Evolutionary conservation across 2,113 vertebrate species (phyloP).

Genomic region (Pseudorhombus dupliciocellatus): DNA sequence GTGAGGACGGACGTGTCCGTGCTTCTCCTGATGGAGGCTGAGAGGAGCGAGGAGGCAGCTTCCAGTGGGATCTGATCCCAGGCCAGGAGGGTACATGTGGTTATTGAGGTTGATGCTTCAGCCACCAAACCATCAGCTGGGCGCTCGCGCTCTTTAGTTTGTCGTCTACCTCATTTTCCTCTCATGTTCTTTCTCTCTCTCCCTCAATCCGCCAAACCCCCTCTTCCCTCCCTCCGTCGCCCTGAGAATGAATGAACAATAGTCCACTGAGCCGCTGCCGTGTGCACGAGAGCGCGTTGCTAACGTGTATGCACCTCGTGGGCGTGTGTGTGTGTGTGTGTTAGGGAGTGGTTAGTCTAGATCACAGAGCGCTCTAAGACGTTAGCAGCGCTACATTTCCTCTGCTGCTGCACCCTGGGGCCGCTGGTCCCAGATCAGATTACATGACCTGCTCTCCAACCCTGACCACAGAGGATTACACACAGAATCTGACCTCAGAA

Average conservation of each 20-base stretch:
- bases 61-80: conserved; percentile 31
- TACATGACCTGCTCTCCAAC: conserved; percentile 51
- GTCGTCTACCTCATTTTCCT: conserved; percentile 54
- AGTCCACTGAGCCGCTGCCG: conserved; percentile 48
- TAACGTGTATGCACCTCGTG: not conserved
- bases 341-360: conserved; percentile 41
- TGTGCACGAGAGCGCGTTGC: not conserved
- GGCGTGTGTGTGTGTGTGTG: not conserved
- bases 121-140: conserved; percentile 59
- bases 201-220: conserved; percentile 15
- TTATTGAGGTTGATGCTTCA: conserved; percentile 56
- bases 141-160: conserved; percentile 42
- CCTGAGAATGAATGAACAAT: conserved; percentile 71
- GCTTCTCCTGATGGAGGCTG: conserved; percentile 12
- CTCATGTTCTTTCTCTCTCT: conserved; percentile 30
- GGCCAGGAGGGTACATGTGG: conserved; percentile 53
- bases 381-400: conserved; percentile 60
- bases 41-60: conserved; percentile 43
- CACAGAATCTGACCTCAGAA: conserved; percentile 51
- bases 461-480: conserved; percentile 45
- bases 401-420: conserved; percentile 20
- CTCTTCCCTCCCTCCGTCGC: conserved; percentile 35
- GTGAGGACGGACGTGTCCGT: conserved; percentile 1
- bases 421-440: conserved; percentile 56
- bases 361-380: conserved; percentile 55